A percentile compares a stretch with the other conserved stretches of the same genome.
These are phyloP conservation scores for Meganola albula DNA, from an alignment of 2,888 invertebrate genomes.

Conservation along the genomic window DNA sequence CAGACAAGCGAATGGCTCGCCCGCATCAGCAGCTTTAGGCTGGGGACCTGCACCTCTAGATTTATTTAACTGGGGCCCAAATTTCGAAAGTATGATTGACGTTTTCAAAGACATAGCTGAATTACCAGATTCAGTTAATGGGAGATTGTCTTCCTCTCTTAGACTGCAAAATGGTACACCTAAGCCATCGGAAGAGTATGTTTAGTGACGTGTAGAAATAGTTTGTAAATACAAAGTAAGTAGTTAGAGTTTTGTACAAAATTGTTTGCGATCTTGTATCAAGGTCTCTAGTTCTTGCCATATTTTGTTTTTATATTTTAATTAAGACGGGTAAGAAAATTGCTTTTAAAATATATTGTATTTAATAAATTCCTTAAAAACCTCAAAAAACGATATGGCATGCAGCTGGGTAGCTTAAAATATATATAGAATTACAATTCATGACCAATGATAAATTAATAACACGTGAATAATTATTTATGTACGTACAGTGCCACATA, in stretches of 20 bases:
- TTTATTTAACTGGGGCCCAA: conserved; percentile 96
- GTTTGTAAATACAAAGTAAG: conserved; percentile 35
- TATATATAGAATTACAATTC: too few relatives aligned
- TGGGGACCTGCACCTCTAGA: conserved; percentile 85
- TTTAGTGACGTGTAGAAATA: conserved; percentile 61
- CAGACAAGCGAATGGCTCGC: conserved; percentile 87
- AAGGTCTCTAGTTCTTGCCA: conserved; percentile 73
- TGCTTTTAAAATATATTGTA: conserved; percentile 4
- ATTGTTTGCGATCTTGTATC: conserved; percentile 70
- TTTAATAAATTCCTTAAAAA: too few relatives aligned
- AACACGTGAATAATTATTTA: too few relatives aligned
- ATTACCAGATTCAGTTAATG: conserved; percentile 89
- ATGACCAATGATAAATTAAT: too few relatives aligned
- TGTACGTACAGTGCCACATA: too few relatives aligned
- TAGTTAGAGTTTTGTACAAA: conserved; percentile 53
- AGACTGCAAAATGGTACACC: conserved; percentile 87
- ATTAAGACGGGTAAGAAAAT: conserved; percentile 9
- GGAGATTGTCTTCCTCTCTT: conserved; percentile 84
- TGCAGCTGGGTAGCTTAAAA: too few relatives aligned
- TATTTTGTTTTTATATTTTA: conserved; percentile 53
- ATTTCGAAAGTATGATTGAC: conserved; percentile 95
- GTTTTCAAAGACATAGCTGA: conserved; percentile 98
- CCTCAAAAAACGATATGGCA: too few relatives aligned
- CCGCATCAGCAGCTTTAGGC: conserved; percentile 87
- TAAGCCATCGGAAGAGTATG: conserved; percentile 94